phyloP scores from a whole-genome alignment of 1,140 invertebrate genomes.

The Proales similis region DNA sequence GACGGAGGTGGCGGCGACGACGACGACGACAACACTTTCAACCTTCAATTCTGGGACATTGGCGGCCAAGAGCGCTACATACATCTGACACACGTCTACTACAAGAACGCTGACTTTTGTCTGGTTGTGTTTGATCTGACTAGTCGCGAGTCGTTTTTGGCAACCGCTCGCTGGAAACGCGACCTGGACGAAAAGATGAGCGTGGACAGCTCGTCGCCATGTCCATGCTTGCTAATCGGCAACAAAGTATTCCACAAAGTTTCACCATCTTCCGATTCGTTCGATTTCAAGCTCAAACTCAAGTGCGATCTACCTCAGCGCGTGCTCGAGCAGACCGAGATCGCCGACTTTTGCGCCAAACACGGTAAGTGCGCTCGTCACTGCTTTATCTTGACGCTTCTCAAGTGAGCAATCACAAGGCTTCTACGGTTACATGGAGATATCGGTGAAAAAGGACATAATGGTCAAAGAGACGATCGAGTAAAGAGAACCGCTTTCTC shows the following conservation, averaged over 20 bases:
- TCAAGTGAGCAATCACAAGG: not conserved
- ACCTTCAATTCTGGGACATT: slow-evolving; percentile 37
- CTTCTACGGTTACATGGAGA: slow-evolving; percentile 37
- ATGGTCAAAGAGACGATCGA: slow-evolving; percentile 37
- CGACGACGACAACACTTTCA: slow-evolving; percentile 22
- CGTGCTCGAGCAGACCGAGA: slow-evolving; percentile 21
- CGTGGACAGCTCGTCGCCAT: slow-evolving; percentile 1
- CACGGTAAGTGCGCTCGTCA: not conserved
- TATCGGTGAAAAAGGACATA: slow-evolving; percentile 36
- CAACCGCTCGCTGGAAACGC: slow-evolving; percentile 28
- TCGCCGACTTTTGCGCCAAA: slow-evolving; percentile 28
- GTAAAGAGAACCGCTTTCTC: not conserved
- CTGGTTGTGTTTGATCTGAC: slow-evolving; percentile 36
- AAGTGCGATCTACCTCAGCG: slow-evolving; percentile 25
- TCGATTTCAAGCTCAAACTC: not conserved
- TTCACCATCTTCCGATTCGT: not conserved
- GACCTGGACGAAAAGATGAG: slow-evolving; percentile 30
- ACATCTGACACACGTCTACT: slow-evolving; percentile 35
- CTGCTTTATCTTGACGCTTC: not conserved
- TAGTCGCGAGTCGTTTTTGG: slow-evolving; percentile 22
- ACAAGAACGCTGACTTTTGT: slow-evolving; percentile 37
- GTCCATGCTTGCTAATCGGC: slow-evolving; percentile 28
- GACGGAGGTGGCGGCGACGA: no score
- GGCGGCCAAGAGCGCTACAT: slow-evolving; percentile 37
- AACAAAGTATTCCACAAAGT: not conserved